A percentile compares a stretch with the other conserved stretches of the same genome.
Evolutionary conservation across 2,113 vertebrate species (phyloP).

Genomic region (Eclectus roratus): DNA sequence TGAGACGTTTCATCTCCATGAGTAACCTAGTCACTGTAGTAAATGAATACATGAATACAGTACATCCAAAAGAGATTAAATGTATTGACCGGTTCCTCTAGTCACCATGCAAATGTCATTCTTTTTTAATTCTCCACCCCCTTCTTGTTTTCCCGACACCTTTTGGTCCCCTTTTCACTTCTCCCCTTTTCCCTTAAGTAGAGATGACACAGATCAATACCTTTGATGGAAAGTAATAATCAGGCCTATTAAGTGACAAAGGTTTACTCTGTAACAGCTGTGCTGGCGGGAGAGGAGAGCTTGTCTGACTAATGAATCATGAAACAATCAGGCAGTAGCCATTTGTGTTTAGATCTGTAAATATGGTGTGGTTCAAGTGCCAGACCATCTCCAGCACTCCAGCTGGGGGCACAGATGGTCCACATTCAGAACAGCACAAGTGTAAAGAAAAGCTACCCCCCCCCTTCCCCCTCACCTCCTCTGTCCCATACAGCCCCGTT

Average conservation of each 20-base stretch:
- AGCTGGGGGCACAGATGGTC: slow-evolving; percentile 99
- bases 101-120: neutral
- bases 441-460: slow-evolving; percentile 75
- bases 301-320: slow-evolving; percentile 99
- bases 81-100: neutral
- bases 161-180: slow-evolving; percentile 59
- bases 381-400: slow-evolving; percentile 99
- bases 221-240: slow-evolving; percentile 98
- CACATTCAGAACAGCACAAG: slow-evolving; percentile 88
- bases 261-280: slow-evolving; percentile 99
- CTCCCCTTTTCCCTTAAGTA: slow-evolving; percentile 83
- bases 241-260: slow-evolving; percentile 99
- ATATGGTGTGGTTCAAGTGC: slow-evolving; percentile 99
- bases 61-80: slow-evolving; percentile 17
- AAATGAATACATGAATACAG: neutral
- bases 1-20: slow-evolving; percentile 24
- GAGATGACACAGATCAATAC: slow-evolving; percentile 97
- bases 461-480: slow-evolving; percentile 67
- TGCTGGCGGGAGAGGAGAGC: slow-evolving; percentile 96
- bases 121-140: neutral
- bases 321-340: slow-evolving; percentile 99
- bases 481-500: slow-evolving; percentile 83
- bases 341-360: slow-evolving; percentile 99
- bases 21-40: neutral
- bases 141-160: slow-evolving; percentile 54